phyloP scores from a whole-genome alignment of 2,113 vertebrate species.

The Lamprotornis superbus region DNA sequence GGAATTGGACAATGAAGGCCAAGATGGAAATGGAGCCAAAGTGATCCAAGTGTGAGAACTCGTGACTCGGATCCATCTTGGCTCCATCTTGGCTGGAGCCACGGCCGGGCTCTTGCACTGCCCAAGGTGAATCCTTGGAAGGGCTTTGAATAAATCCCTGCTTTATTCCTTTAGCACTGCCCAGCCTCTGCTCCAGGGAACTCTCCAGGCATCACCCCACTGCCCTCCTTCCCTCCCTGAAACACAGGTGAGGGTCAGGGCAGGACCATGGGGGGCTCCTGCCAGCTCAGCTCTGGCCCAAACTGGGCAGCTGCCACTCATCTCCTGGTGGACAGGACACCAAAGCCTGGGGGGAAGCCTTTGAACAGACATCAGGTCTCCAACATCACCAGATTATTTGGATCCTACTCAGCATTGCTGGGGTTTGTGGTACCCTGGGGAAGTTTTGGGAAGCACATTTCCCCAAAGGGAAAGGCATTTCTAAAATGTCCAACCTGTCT shows the following conservation, averaged over 20 bases:
- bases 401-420: not conserved
- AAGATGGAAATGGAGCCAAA: too few species aligned
- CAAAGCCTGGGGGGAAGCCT: not conserved
- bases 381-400: not conserved
- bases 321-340: not conserved
- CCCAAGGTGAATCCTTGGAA: too few species aligned
- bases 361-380: not conserved
- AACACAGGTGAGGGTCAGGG: not conserved
- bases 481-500: not conserved
- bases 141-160: too few species aligned
- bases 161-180: too few species aligned
- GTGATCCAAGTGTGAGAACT: too few species aligned
- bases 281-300: not conserved
- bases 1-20: too few species aligned
- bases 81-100: too few species aligned
- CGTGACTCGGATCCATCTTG: too few species aligned
- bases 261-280: not conserved
- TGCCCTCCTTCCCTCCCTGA: rapidly evolving
- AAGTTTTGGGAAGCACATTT: not conserved
- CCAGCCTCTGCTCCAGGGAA: too few species aligned
- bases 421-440: not conserved
- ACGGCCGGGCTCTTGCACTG: too few species aligned
- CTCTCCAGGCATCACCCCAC: too few species aligned
- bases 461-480: not conserved
- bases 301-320: not conserved